These are phyloP conservation scores for Lepidurus arcticus DNA, from an alignment of 1,140 invertebrate genomes.

Conservation along the genomic window DNA sequence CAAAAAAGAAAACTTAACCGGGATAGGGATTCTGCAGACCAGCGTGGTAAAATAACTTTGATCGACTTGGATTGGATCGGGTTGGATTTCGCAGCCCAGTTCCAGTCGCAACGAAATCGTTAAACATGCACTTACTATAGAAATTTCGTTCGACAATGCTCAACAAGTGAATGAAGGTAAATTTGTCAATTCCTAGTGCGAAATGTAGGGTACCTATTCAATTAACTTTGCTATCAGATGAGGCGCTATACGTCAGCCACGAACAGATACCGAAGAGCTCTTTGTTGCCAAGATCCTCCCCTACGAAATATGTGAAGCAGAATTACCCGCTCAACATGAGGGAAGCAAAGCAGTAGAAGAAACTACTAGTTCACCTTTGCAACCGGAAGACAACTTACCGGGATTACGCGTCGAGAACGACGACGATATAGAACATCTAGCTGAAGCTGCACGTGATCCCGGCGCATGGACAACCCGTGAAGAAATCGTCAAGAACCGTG, in stretches of 20 bases:
- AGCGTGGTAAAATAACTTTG: not conserved
- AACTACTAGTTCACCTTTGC: not conserved
- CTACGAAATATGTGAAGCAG: not conserved
- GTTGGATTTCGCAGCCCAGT: not conserved
- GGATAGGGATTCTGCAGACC: not conserved
- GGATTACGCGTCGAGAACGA: not conserved
- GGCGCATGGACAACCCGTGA: slow-evolving; percentile 28
- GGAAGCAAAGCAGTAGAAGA: not conserved
- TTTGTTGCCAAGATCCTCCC: not conserved
- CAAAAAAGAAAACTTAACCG: not conserved
- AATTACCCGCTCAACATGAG: not conserved
- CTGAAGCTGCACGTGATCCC: slow-evolving; percentile 3
- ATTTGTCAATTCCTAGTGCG: not conserved
- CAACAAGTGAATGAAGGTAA: not conserved
- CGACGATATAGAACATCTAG: not conserved
- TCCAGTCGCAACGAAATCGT: not conserved
- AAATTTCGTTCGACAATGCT: not conserved
- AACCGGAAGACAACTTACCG: not conserved
- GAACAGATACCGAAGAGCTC: not conserved
- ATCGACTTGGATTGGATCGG: not conserved
- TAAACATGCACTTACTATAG: not conserved
- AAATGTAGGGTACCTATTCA: not conserved
- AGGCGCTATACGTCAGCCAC: not conserved
- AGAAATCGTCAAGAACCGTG: slow-evolving; percentile 25
- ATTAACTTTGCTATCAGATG: not conserved